phyloP scores from a whole-genome alignment of 2,888 invertebrate species.

The Bombylius discolor region DNA sequence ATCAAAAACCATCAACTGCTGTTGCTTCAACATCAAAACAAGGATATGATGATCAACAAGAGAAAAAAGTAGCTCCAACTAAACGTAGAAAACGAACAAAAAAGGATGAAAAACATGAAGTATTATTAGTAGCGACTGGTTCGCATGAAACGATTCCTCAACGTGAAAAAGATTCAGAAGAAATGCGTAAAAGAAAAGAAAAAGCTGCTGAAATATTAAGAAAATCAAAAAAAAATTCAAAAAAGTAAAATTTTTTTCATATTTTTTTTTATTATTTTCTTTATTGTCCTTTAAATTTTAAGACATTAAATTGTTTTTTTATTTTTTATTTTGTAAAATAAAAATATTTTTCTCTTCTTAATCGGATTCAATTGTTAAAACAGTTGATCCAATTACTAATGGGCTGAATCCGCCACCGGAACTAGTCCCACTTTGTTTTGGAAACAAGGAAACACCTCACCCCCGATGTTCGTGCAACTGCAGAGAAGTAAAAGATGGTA shows the following conservation, averaged over 20 bases:
- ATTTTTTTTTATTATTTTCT: not conserved
- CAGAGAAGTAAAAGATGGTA: too few species aligned
- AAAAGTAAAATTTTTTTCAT: conserved; percentile 25
- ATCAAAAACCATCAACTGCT: conserved; percentile 13
- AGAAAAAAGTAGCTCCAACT: conserved; percentile 9
- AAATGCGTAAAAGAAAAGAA: conserved; percentile 52
- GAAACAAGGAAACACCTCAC: too few species aligned
- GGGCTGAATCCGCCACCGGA: too few species aligned
- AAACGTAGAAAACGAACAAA: conserved; percentile 13
- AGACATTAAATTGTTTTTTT: too few species aligned
- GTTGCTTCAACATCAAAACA: too few species aligned
- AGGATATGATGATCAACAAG: not conserved
- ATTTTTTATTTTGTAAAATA: too few species aligned
- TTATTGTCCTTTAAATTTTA: not conserved
- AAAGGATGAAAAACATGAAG: conserved; percentile 11
- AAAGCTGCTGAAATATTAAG: conserved; percentile 62
- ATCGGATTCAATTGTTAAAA: too few species aligned
- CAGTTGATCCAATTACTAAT: too few species aligned
- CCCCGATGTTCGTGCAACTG: too few species aligned
- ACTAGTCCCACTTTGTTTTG: too few species aligned
- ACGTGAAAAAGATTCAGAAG: conserved; percentile 50
- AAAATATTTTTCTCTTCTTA: too few species aligned
- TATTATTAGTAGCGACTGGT: conserved; percentile 12
- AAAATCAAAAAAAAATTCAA: conserved; percentile 43
- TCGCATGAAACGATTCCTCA: conserved; percentile 56